Conservation (phyloP, 2,797 vertebrate species). For the Tokudaia muenninki region DNA sequence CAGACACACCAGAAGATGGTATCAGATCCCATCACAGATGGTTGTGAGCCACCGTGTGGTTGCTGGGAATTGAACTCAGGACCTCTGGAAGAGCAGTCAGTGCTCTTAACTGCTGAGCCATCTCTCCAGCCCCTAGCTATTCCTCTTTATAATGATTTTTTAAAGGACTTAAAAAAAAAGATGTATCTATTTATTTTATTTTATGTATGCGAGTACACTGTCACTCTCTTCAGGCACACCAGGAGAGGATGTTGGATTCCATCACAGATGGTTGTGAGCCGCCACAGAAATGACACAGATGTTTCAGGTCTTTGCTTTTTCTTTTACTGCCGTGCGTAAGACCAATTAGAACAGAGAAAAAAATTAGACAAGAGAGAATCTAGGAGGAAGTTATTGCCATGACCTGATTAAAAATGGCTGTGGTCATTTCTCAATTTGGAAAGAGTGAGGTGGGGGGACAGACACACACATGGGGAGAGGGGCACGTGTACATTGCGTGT, state of each 20-base stretch:
- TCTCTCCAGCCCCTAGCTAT: not conserved
- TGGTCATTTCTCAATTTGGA: not conserved
- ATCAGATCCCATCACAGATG: not conserved
- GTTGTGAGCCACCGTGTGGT: not conserved
- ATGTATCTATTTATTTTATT: not conserved
- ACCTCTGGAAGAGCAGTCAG: not conserved
- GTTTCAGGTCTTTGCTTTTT: not conserved
- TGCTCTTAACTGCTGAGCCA: not conserved
- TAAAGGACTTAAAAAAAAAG: not conserved
- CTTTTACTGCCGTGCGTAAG: not conserved
- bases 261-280: not conserved
- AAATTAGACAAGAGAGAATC: not conserved
- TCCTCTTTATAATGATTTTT: not conserved
- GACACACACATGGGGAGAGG: not conserved
- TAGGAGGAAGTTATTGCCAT: not conserved
- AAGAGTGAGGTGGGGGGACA: not conserved
- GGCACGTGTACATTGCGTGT: rapidly evolving
- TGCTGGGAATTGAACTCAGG: not conserved
- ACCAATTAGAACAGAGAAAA: slow-evolving; percentile 12
- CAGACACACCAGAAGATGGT: not conserved
- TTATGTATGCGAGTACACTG: not conserved
- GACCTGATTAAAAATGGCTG: not conserved
- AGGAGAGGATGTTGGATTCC: not conserved
- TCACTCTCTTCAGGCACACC: not conserved
- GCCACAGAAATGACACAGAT: not conserved